A percentile compares a stretch with the other conserved stretches of the same genome.
phyloP scores from a whole-genome alignment of 2,888 invertebrate species.

The Omphaloscelis lunosa region DNA sequence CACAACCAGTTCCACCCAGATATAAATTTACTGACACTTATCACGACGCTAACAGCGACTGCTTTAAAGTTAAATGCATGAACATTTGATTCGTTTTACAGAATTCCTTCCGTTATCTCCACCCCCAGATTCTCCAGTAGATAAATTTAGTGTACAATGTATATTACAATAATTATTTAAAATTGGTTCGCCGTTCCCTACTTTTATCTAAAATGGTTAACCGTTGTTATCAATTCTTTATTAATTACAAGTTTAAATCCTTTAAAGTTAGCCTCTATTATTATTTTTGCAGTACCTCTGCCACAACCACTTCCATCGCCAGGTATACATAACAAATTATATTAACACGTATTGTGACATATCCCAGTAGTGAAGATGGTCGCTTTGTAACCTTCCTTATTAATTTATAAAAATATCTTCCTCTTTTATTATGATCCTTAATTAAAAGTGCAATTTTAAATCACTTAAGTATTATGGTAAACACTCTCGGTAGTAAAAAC shows the following conservation, averaged over 20 bases:
- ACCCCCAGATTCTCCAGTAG: not conserved
- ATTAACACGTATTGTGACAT: not conserved
- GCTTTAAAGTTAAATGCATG: not conserved
- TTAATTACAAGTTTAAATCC: not conserved
- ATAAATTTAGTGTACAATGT: not conserved
- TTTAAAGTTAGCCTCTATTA: not conserved
- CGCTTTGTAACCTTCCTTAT: too few species aligned
- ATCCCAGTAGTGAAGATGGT: not conserved
- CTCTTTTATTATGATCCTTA: not conserved
- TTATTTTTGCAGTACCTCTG: not conserved
- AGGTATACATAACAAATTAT: not conserved
- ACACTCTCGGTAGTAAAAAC: not conserved
- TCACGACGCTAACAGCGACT: not conserved
- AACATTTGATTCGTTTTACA: constrained; percentile 1
- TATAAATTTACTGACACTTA: not conserved
- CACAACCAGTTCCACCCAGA: not conserved
- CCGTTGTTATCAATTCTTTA: not conserved
- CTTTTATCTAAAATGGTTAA: not conserved
- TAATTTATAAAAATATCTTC: not conserved
- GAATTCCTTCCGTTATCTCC: not conserved
- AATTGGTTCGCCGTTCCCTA: not conserved
- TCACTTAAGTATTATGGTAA: not conserved
- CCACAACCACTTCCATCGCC: not conserved
- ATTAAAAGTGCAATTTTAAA: not conserved
- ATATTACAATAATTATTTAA: too few species aligned